These are phyloP conservation scores for Drosophila borborema DNA, from an alignment of 2,888 invertebrate species.

Conservation along the genomic window DNA sequence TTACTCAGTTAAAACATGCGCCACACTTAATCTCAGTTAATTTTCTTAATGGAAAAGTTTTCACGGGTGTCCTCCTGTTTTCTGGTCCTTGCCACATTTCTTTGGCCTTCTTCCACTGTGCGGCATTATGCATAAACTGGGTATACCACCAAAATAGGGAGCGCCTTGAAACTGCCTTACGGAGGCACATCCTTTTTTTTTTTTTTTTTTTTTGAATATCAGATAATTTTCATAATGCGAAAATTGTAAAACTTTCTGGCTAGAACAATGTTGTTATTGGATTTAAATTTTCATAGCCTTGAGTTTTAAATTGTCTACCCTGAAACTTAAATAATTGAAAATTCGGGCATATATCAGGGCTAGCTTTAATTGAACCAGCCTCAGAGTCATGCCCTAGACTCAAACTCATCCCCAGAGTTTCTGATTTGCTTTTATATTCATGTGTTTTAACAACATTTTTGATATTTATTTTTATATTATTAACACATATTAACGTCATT, in stretches of 20 bases:
- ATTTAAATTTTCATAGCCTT: slow-evolving; percentile 61
- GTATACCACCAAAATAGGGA: slow-evolving; percentile 11
- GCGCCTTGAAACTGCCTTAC: slow-evolving; percentile 44
- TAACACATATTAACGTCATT: too few species aligned
- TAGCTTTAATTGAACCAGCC: too few species aligned
- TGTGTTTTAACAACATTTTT: too few species aligned
- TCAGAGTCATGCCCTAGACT: too few species aligned
- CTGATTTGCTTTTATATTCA: too few species aligned
- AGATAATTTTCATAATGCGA: slow-evolving; percentile 77
- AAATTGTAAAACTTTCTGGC: slow-evolving; percentile 76
- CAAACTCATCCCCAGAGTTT: too few species aligned
- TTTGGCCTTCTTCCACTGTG: slow-evolving; percentile 18
- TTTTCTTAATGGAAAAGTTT: slow-evolving; percentile 84
- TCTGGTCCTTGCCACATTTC: slow-evolving; percentile 32
- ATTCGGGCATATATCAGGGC: too few species aligned
- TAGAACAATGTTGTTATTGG: slow-evolving; percentile 34
- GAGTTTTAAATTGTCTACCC: too few species aligned
- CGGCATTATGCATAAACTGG: slow-evolving; percentile 41
- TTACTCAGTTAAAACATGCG: slow-evolving; percentile 58
- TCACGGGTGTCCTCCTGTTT: slow-evolving; percentile 51
- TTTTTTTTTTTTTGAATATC: slow-evolving; percentile 14
- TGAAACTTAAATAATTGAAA: too few species aligned
- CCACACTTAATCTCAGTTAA: slow-evolving; percentile 83
- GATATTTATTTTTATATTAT: too few species aligned
- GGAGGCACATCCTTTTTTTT: slow-evolving; percentile 7